Percentiles rank a stretch among this genome's conserved stretches.
phyloP scores from a whole-genome alignment of 1,140 invertebrate genomes.

The Trachelipus rathkii region DNA sequence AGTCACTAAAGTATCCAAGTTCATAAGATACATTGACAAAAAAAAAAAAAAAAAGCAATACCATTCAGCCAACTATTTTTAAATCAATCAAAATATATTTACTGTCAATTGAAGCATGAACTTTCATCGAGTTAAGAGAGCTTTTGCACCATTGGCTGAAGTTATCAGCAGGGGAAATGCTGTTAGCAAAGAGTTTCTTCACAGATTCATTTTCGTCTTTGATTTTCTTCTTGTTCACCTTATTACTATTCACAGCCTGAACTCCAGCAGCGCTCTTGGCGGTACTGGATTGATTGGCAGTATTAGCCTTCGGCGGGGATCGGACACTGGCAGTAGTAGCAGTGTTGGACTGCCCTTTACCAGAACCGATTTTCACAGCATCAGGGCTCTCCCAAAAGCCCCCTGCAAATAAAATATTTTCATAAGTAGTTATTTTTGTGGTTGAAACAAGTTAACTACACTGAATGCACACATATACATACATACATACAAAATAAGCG shows the following conservation, averaged over 20 bases:
- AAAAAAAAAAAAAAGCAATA: not conserved
- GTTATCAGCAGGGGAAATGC: slow-evolving; percentile 57
- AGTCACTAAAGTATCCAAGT: no score
- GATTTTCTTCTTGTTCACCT: slow-evolving; percentile 38
- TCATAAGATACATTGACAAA: no score
- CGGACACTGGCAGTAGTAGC: not conserved
- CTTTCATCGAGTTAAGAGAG: slow-evolving; percentile 59
- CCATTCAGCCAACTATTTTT: not conserved
- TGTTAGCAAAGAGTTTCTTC: slow-evolving; percentile 44
- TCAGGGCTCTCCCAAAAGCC: slow-evolving; percentile 38
- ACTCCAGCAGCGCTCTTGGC: slow-evolving; percentile 12
- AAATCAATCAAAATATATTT: slow-evolving; percentile 45
- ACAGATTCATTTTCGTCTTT: slow-evolving; percentile 46
- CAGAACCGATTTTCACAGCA: slow-evolving; percentile 40
- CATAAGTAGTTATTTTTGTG: no score
- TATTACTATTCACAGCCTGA: slow-evolving; percentile 24
- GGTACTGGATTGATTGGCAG: not conserved
- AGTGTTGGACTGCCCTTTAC: not conserved
- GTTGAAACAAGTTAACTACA: no score
- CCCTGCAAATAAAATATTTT: slow-evolving; percentile 23
- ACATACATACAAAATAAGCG: slow-evolving; percentile 33
- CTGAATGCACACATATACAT: no score
- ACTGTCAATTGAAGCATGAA: slow-evolving; percentile 77
- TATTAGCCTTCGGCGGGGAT: not conserved
- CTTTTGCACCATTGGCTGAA: slow-evolving; percentile 84